These are phyloP conservation scores for Heterotis niloticus DNA, from an alignment of 2,113 vertebrate species.

Conservation along the genomic window DNA sequence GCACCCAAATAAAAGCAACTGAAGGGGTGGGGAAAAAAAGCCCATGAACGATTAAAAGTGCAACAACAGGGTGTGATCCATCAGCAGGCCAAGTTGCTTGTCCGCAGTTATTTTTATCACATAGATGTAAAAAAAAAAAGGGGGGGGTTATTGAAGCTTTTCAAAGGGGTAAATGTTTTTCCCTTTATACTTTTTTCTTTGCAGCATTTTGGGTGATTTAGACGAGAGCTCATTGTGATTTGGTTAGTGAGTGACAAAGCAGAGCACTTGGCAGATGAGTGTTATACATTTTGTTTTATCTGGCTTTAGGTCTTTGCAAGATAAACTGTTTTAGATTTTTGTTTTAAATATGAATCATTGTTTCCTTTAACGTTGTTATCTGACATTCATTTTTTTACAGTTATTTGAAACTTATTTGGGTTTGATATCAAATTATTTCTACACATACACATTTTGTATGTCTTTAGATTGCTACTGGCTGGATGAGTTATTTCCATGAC, in stretches of 20 bases:
- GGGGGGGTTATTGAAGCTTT: slow-evolving; percentile 3
- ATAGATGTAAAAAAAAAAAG: neutral
- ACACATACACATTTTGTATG: too few relatives aligned
- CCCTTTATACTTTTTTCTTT: neutral
- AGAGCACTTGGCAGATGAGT: neutral
- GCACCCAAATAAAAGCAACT: slow-evolving; percentile 14
- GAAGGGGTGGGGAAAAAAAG: neutral
- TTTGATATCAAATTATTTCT: too few relatives aligned
- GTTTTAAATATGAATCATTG: too few relatives aligned
- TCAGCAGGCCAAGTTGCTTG: neutral
- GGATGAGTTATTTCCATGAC: too few relatives aligned
- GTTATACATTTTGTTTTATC: too few relatives aligned
- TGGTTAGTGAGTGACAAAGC: neutral
- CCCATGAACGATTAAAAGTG: neutral
- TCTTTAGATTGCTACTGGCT: too few relatives aligned
- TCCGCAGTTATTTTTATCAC: slow-evolving; percentile 20
- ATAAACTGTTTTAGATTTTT: too few relatives aligned
- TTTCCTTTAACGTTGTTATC: too few relatives aligned
- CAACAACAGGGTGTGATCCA: neutral
- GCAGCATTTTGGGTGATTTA: too few relatives aligned
- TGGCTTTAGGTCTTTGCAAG: too few relatives aligned
- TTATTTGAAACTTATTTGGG: too few relatives aligned
- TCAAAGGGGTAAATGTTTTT: neutral
- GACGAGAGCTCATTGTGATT: neutral
- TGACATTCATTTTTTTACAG: too few relatives aligned